Evolutionary conservation across 2,797 vertebrate species (phyloP).

Genomic region (Tenualosa ilisha): DNA sequence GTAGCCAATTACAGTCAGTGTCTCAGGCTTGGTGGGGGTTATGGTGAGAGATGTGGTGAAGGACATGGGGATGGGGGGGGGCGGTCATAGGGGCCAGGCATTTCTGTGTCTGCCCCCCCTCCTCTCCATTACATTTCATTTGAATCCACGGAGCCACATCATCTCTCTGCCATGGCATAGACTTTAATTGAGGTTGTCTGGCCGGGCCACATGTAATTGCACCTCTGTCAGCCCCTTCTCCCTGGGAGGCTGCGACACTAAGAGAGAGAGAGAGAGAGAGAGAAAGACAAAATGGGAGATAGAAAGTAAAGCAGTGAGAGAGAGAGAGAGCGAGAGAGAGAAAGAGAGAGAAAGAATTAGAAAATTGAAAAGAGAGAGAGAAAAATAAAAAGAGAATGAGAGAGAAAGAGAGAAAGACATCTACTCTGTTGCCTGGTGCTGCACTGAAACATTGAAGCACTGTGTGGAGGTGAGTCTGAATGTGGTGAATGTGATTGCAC

Average conservation of each 20-base stretch:
- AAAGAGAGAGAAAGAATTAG: not conserved
- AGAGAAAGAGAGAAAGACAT: not conserved
- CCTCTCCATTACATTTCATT: slow-evolving; percentile 22
- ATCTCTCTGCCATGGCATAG: slow-evolving; percentile 22
- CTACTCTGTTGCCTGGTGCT: not conserved
- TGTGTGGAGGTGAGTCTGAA: not conserved
- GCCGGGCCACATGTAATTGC: slow-evolving; percentile 39
- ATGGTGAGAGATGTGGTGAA: not conserved
- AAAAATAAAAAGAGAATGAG: not conserved
- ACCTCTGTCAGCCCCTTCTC: slow-evolving; percentile 13
- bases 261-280: not conserved
- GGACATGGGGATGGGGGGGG: not conserved
- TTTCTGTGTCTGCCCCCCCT: slow-evolving; percentile 30
- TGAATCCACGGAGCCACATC: slow-evolving; percentile 5
- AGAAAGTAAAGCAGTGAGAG: not conserved
- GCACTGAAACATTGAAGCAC: not conserved
- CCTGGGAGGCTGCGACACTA: slow-evolving; percentile 19
- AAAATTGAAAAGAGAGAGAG: not conserved
- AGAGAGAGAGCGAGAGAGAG: not conserved
- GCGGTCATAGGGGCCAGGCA: slow-evolving; percentile 37
- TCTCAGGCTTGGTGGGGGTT: slow-evolving; percentile 29
- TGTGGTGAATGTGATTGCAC: not conserved
- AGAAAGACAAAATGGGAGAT: not conserved
- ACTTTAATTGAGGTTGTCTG: slow-evolving; percentile 40
- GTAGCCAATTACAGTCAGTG: slow-evolving; percentile 42